Evolutionary conservation across 2,888 invertebrate species (phyloP).

Genomic region (Heliconius cydno): DNA sequence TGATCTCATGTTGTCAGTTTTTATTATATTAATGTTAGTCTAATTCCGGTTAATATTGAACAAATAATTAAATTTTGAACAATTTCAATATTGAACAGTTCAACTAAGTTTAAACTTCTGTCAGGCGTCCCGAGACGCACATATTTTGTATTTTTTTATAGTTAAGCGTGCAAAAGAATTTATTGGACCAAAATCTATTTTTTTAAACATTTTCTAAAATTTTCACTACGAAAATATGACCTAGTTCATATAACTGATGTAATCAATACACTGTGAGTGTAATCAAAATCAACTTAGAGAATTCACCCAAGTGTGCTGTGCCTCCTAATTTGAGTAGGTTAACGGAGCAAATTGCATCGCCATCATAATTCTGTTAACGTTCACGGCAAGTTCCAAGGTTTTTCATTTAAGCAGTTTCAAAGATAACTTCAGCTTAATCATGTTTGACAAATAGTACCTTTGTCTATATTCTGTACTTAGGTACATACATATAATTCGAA

Average conservation of each 20-base stretch:
- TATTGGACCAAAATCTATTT: background rate
- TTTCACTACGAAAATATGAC: background rate
- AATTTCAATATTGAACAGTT: too few relatives aligned
- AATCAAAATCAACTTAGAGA: slow-evolving; percentile 11
- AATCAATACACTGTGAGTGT: background rate
- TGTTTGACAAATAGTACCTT: background rate
- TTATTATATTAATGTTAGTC: too few relatives aligned
- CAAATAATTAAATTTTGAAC: too few relatives aligned
- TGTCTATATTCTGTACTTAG: background rate
- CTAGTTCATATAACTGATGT: background rate
- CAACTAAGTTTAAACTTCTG: too few relatives aligned
- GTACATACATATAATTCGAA: background rate
- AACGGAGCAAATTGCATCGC: slow-evolving; percentile 14
- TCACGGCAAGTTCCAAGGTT: background rate
- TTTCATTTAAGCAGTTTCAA: background rate
- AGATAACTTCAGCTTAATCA: background rate
- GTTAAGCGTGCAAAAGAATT: background rate
- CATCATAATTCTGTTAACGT: slow-evolving; percentile 9
- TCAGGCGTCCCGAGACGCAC: too few relatives aligned
- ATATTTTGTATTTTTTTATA: background rate
- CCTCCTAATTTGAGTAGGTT: slow-evolving; percentile 18
- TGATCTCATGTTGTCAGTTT: too few relatives aligned
- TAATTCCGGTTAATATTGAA: too few relatives aligned
- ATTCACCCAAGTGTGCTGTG: background rate
- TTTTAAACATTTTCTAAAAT: background rate